Conservation (phyloP, 2,113 vertebrate species). For the Heptranchias perlo region DNA sequence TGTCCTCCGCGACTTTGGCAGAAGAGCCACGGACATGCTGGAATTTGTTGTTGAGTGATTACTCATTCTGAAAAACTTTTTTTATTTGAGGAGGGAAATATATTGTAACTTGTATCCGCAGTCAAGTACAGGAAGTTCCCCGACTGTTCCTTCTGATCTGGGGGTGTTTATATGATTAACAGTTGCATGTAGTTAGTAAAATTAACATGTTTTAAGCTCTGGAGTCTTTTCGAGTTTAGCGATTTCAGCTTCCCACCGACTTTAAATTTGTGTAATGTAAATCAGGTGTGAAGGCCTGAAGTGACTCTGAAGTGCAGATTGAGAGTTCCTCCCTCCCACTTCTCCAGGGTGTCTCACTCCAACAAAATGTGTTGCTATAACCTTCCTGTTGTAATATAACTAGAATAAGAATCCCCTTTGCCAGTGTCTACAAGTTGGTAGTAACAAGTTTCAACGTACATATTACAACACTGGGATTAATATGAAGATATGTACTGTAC, state of each 20-base stretch:
- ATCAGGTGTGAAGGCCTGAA: neutral
- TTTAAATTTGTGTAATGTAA: neutral
- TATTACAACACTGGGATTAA: neutral
- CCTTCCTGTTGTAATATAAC: neutral
- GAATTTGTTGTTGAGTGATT: neutral
- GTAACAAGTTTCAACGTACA: neutral
- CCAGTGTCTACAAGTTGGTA: neutral
- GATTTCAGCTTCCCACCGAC: neutral
- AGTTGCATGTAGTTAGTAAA: neutral
- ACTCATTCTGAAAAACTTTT: neutral
- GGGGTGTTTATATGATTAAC: neutral
- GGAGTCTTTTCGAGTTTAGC: neutral
- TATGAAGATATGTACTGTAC: neutral
- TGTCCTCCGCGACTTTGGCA: neutral
- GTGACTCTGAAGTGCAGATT: neutral
- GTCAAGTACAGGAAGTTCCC: neutral
- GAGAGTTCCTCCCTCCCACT: neutral
- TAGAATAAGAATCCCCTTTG: neutral
- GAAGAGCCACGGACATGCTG: neutral
- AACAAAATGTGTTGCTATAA: neutral
- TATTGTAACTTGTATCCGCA: neutral
- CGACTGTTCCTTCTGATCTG: neutral
- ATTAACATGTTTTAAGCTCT: neutral
- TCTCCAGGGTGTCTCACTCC: neutral
- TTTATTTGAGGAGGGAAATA: neutral